A percentile compares a stretch with the other conserved stretches of the same genome.
Conservation (phyloP, 92 coral and sea anemone species). For the Heliopora coerulea region DNA sequence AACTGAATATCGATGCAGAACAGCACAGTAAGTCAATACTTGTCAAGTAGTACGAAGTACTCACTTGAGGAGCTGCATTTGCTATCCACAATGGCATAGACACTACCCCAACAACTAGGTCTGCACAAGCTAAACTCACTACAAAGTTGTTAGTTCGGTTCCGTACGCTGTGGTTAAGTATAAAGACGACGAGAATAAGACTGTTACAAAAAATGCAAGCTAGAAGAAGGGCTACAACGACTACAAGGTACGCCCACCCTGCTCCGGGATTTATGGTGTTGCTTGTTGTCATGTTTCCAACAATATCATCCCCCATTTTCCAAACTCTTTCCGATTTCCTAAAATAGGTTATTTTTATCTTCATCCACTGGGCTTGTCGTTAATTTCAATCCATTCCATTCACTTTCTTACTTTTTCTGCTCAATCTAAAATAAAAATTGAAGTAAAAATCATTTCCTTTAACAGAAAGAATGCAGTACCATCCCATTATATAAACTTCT, state of each 20-base stretch:
- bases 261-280: neutral
- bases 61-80: neutral
- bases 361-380: too few relatives aligned
- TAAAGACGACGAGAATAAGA: constrained; percentile 12
- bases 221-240: neutral
- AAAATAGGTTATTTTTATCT: too few relatives aligned
- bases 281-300: neutral
- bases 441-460: too few relatives aligned
- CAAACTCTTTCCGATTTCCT: too few relatives aligned
- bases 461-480: too few relatives aligned
- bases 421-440: too few relatives aligned
- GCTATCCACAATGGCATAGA: constrained; percentile 36
- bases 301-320: neutral
- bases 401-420: too few relatives aligned
- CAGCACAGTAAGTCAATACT: constrained; percentile 27
- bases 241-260: neutral
- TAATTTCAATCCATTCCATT: too few relatives aligned
- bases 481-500: too few relatives aligned
- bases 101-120: constrained; percentile 13
- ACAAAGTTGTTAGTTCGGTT: constrained; percentile 28
- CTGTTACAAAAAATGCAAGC: constrained; percentile 25
- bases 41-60: neutral
- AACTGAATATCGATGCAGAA: constrained; percentile 29
- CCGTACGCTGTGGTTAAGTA: constrained; percentile 4
- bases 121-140: constrained; percentile 35